A percentile compares a stretch with the other conserved stretches of the same genome.
Evolutionary conservation across 30 jellyfish, hydroid and myxozoan genomes (phyloP).

Genomic region (Hydractinia symbiolongicarpus): DNA sequence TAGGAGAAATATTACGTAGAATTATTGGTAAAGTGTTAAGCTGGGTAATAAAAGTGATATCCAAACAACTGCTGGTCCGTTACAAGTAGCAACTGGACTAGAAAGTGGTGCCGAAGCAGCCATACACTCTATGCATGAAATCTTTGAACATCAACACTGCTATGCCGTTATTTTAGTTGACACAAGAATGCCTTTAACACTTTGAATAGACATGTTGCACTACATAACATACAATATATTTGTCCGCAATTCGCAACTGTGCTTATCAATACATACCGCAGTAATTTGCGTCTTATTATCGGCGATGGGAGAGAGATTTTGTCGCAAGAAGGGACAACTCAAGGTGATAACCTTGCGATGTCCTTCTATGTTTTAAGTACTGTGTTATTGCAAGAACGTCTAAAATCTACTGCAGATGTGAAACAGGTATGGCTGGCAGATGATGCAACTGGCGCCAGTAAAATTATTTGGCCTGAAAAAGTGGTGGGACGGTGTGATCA

Average conservation of each 20-base stretch:
- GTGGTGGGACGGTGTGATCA: constrained; percentile 2
- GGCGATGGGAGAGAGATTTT: constrained; percentile 4
- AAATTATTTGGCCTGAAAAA: no score
- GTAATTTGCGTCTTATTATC: background rate
- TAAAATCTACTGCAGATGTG: background rate
- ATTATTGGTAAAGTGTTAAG: no score
- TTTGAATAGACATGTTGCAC: background rate
- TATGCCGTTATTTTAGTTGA: background rate
- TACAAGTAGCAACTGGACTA: no score
- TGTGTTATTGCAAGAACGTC: background rate
- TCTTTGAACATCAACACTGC: background rate
- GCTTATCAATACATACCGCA: background rate
- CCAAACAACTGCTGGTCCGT: no score
- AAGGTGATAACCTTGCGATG: no score
- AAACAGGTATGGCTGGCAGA: no score
- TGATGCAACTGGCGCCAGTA: background rate
- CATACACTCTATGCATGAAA: no score
- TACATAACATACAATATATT: background rate
- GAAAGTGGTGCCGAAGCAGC: no score
- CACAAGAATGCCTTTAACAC: constrained; percentile 8
- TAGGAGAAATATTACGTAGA: no score
- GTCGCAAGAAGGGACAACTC: constrained; percentile 12
- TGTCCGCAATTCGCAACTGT: constrained; percentile 1
- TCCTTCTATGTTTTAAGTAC: constrained; percentile 2
- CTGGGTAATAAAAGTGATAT: no score